A percentile compares a stretch with the other conserved stretches of the same genome.
These are phyloP conservation scores for Hypolimnas misippus DNA, from an alignment of 2,888 invertebrate species.

Conservation along the genomic window DNA sequence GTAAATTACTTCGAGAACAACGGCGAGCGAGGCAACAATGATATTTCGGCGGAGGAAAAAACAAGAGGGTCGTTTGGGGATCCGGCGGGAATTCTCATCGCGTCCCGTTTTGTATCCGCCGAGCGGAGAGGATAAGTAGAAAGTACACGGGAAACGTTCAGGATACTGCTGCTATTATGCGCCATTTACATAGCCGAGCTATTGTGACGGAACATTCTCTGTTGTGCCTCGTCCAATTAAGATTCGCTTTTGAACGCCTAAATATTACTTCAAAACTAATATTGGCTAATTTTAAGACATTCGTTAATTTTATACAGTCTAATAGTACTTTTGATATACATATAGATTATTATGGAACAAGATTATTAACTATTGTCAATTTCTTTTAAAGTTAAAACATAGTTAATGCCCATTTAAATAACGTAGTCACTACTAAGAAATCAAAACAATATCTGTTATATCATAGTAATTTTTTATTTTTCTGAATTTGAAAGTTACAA, in stretches of 20 bases:
- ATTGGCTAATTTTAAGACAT: slow-evolving; percentile 10
- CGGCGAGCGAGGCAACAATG: slow-evolving; percentile 66
- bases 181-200: slow-evolving; percentile 60
- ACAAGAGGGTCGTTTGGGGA: slow-evolving; percentile 72
- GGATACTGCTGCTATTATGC: slow-evolving; percentile 60
- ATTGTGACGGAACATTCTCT: slow-evolving; percentile 48
- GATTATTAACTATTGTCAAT: too few relatives aligned
- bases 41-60: slow-evolving; percentile 76
- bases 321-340: background rate
- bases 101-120: slow-evolving; percentile 57
- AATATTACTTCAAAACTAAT: slow-evolving; percentile 22
- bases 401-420: too few relatives aligned
- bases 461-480: background rate
- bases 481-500: background rate
- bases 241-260: slow-evolving; percentile 18
- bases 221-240: slow-evolving; percentile 44
- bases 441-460: background rate
- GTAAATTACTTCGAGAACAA: slow-evolving; percentile 73
- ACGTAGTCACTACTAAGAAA: too few relatives aligned
- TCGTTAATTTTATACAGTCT: background rate
- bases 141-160: slow-evolving; percentile 62
- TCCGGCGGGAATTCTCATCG: slow-evolving; percentile 73
- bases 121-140: slow-evolving; percentile 55
- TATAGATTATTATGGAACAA: too few relatives aligned
- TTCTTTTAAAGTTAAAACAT: too few relatives aligned